Evolutionary conservation across 1,140 invertebrate species (phyloP).

Genomic region (Brachystomella parvula): DNA sequence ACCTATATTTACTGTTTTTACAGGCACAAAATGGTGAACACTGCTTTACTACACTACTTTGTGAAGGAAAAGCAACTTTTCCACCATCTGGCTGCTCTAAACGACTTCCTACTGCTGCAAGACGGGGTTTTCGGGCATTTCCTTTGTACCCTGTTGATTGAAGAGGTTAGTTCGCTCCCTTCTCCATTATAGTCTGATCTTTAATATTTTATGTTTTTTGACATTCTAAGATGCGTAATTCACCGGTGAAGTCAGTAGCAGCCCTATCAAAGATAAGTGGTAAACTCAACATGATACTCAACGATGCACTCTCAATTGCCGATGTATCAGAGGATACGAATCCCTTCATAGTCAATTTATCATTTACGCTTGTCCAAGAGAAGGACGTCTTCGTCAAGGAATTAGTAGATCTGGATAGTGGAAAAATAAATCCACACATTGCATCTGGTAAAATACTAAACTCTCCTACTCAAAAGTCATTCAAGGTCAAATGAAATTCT

Average conservation of each 20-base stretch:
- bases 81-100: slow-evolving; percentile 24
- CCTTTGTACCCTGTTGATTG: slow-evolving; percentile 18
- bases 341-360: neutral
- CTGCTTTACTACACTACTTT: slow-evolving; percentile 24
- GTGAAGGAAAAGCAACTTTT: slow-evolving; percentile 30
- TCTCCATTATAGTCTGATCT: neutral
- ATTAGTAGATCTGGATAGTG: neutral
- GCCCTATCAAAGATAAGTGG: neutral
- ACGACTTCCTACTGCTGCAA: slow-evolving; percentile 32
- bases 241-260: neutral
- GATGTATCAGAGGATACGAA: neutral
- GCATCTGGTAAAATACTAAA: neutral
- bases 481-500: neutral
- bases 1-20: too few relatives aligned
- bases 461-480: neutral
- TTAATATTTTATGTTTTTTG: neutral
- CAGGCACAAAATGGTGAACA: slow-evolving; percentile 27
- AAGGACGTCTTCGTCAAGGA: neutral
- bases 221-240: neutral
- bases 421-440: neutral
- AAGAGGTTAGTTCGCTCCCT: slow-evolving; percentile 16
- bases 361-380: slow-evolving; percentile 2
- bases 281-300: neutral
- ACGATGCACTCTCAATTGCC: slow-evolving; percentile 10
- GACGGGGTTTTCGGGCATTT: slow-evolving; percentile 33